Conservation (phyloP, 2,888 invertebrate genomes). For the Lasius fuliginosus region DNA sequence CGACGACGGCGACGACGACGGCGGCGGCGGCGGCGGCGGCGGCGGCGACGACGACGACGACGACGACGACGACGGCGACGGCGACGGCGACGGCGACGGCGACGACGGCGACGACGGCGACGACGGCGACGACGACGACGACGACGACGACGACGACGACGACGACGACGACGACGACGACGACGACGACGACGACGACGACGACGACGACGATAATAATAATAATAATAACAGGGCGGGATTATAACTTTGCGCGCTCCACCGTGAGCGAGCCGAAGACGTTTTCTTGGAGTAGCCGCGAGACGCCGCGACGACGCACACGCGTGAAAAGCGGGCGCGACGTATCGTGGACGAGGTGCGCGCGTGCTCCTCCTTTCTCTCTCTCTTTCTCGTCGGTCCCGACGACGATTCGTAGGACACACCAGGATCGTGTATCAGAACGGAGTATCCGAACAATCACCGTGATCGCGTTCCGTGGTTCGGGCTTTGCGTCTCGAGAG, state of each 20-base stretch:
- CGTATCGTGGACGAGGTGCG: constrained; percentile 44
- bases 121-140: too few relatives aligned
- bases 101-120: constrained; percentile 63
- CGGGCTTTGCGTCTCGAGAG: background rate
- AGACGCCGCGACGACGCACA: constrained; percentile 57
- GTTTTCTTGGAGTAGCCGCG: constrained; percentile 61
- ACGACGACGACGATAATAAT: constrained; percentile 63
- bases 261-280: constrained; percentile 60
- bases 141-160: too few relatives aligned
- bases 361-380: constrained; percentile 13
- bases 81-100: constrained; percentile 45
- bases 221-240: constrained; percentile 61
- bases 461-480: constrained; percentile 1
- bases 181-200: too few relatives aligned
- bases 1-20: constrained; percentile 20
- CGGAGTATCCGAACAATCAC: constrained; percentile 16
- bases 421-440: constrained; percentile 43
- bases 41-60: constrained; percentile 12
- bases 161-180: too few relatives aligned
- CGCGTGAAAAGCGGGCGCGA: constrained; percentile 31
- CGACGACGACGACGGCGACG: constrained; percentile 7
- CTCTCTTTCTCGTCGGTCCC: background rate
- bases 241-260: constrained; percentile 67
- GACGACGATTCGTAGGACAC: background rate
- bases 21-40: too few relatives aligned